phyloP scores from a whole-genome alignment of 2,113 vertebrate species.

The Scophthalmus maximus region DNA sequence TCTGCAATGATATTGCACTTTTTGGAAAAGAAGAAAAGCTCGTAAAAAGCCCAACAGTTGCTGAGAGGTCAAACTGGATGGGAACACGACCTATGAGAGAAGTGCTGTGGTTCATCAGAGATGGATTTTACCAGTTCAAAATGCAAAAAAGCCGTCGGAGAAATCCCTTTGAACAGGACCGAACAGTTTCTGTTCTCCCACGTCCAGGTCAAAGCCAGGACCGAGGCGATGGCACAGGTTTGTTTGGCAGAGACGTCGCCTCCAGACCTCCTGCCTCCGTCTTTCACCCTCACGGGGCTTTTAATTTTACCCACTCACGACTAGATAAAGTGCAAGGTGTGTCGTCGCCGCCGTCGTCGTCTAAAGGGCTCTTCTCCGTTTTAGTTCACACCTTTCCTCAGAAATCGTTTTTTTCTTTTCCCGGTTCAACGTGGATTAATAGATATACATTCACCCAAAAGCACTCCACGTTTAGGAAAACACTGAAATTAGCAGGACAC shows the following conservation, averaged over 20 bases:
- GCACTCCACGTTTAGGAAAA: constrained; percentile 35
- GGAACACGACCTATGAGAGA: constrained; percentile 17
- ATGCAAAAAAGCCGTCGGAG: constrained; percentile 50
- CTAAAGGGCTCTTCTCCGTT: constrained; percentile 41
- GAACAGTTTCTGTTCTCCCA: constrained; percentile 45
- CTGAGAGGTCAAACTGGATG: constrained; percentile 39
- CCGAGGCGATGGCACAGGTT: constrained; percentile 74
- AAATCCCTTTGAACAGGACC: constrained; percentile 25
- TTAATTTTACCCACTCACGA: constrained; percentile 9
- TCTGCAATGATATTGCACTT: constrained; percentile 52
- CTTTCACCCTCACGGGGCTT: constrained; percentile 10
- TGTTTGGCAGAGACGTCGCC: constrained; percentile 73
- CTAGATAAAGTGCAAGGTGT: constrained; percentile 67
- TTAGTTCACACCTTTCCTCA: constrained; percentile 45
- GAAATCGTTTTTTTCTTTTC: constrained; percentile 9
- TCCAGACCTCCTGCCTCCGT: constrained; percentile 20
- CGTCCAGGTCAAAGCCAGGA: constrained; percentile 59
- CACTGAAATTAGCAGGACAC: constrained; percentile 19
- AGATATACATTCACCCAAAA: constrained; percentile 47
- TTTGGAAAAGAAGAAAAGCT: constrained; percentile 24
- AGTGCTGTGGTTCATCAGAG: constrained; percentile 29
- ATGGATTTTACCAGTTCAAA: constrained; percentile 51
- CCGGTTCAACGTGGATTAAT: constrained; percentile 11
- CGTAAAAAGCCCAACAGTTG: constrained; percentile 3
- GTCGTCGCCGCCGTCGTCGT: constrained; percentile 56